A percentile compares a stretch with the other conserved stretches of the same genome.
Evolutionary conservation across 2,888 invertebrate species (phyloP).

Genomic region (Malachius bipustulatus): DNA sequence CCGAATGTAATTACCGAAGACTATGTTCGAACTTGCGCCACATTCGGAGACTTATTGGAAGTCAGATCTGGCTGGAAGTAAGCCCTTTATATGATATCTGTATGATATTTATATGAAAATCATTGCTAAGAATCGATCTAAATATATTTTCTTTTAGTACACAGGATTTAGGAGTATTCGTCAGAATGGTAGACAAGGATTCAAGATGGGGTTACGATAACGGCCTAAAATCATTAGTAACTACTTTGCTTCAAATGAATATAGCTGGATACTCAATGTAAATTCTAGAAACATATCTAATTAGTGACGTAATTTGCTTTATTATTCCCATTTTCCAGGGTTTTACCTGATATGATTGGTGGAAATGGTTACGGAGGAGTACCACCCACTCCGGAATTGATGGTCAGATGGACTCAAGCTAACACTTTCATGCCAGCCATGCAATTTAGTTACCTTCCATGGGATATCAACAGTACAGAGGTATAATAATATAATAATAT

Average conservation of each 20-base stretch:
- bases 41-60: constrained; percentile 54
- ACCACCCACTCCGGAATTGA: constrained; percentile 49
- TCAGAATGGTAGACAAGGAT: constrained; percentile 70
- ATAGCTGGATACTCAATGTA: constrained; percentile 37
- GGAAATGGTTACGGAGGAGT: constrained; percentile 33
- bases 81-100: too few species aligned
- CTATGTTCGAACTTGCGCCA: constrained; percentile 45
- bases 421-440: constrained; percentile 66
- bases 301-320: too few species aligned
- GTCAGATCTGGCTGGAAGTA: constrained; percentile 53
- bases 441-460: constrained; percentile 71
- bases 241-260: constrained; percentile 53
- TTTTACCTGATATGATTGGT: constrained; percentile 72
- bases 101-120: too few species aligned
- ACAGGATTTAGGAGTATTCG: constrained; percentile 57
- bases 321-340: too few species aligned
- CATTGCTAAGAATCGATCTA: too few species aligned
- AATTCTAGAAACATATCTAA: constrained; percentile 24
- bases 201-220: constrained; percentile 57
- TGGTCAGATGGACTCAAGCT: constrained; percentile 68
- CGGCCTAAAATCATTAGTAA: constrained; percentile 60
- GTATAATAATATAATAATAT: too few species aligned
- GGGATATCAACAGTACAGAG: constrained; percentile 48
- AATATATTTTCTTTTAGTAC: constrained; percentile 36
- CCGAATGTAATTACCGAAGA: constrained; percentile 45